Evolutionary conservation across 2,888 invertebrate species (phyloP).

Genomic region (Bellardia pandia): DNA sequence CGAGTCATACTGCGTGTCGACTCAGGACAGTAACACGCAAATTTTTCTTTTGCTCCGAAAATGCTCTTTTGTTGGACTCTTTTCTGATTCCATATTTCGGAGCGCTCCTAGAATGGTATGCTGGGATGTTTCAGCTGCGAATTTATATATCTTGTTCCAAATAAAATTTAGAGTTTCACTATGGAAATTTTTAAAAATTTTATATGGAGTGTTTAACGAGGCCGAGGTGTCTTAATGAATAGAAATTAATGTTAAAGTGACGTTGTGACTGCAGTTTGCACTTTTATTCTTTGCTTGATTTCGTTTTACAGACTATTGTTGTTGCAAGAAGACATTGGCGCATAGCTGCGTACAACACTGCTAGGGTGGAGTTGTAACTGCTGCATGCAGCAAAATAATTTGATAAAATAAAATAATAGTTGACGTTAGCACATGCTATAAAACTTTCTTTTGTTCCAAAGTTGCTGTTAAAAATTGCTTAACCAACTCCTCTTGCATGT

Average conservation of each 20-base stretch:
- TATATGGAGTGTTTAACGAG: neutral
- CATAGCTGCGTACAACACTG: slow-evolving; percentile 8
- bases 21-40: too few relatives aligned
- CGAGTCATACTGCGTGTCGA: too few relatives aligned
- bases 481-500: slow-evolving; percentile 30
- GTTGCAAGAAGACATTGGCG: slow-evolving; percentile 51
- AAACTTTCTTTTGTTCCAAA: slow-evolving; percentile 12
- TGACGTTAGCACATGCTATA: slow-evolving; percentile 54
- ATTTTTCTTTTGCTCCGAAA: too few relatives aligned
- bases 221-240: slow-evolving; percentile 14
- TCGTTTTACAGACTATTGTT: slow-evolving; percentile 22
- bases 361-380: slow-evolving; percentile 37
- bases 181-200: neutral
- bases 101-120: too few relatives aligned
- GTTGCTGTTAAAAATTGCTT: slow-evolving; percentile 30
- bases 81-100: too few relatives aligned
- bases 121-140: too few relatives aligned
- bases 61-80: too few relatives aligned
- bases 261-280: slow-evolving; percentile 71
- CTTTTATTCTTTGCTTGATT: slow-evolving; percentile 50
- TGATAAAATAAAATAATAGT: slow-evolving; percentile 17
- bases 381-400: slow-evolving; percentile 7
- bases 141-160: too few relatives aligned
- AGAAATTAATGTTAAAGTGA: slow-evolving; percentile 60
- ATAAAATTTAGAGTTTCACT: neutral